Conservation (phyloP, 2,888 invertebrate species). For the Pachydiplax longipennis region DNA sequence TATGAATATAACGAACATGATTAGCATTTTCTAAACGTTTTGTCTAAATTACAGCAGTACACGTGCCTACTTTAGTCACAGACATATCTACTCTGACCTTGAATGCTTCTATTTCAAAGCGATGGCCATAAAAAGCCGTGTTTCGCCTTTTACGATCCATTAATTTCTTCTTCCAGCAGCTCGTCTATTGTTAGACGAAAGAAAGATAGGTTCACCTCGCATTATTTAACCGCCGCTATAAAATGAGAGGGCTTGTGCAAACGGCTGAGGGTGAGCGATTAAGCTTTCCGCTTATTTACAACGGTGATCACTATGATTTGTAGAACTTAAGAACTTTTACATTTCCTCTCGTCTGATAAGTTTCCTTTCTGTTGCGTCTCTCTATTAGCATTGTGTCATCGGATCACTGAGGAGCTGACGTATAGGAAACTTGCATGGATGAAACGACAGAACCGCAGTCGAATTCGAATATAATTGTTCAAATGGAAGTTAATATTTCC, state of each 20-base stretch:
- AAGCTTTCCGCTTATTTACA: background rate
- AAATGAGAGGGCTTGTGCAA: background rate
- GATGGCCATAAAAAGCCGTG: background rate
- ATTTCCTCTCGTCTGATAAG: background rate
- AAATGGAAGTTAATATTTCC: too few species aligned
- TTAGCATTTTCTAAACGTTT: background rate
- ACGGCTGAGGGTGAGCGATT: background rate
- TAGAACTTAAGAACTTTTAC: background rate
- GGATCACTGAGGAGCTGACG: too few species aligned
- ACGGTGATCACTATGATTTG: background rate
- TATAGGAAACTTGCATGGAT: too few species aligned
- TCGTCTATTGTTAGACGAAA: background rate
- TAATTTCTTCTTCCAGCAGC: background rate
- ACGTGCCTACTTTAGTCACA: background rate
- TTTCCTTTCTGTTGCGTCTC: background rate
- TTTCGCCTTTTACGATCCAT: background rate
- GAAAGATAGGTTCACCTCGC: background rate
- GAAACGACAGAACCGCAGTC: too few species aligned
- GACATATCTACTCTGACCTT: background rate
- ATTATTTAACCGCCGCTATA: background rate
- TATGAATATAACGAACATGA: too few species aligned
- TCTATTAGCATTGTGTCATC: background rate
- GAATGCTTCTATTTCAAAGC: background rate
- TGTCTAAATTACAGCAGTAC: background rate
- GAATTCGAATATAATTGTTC: too few species aligned